phyloP scores from a whole-genome alignment of 2,113 vertebrate genomes.

The Seriola dumerili region DNA sequence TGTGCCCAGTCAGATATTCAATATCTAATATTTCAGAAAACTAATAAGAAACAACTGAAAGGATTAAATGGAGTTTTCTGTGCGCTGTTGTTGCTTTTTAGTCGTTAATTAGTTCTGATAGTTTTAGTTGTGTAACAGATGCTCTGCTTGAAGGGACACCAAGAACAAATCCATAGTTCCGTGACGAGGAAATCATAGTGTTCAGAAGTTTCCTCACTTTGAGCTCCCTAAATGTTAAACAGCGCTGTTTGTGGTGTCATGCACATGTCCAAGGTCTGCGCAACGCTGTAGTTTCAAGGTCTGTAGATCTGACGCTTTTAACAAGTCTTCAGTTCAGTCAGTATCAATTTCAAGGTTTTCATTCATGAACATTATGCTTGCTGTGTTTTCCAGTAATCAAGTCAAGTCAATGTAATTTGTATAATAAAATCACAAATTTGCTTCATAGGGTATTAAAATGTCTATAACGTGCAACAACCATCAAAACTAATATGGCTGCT shows the following conservation, averaged over 20 bases:
- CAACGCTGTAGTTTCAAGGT: background rate
- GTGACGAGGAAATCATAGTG: conserved; percentile 2
- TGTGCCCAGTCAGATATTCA: conserved; percentile 16
- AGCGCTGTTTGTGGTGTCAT: background rate
- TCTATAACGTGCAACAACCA: too few species aligned
- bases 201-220: background rate
- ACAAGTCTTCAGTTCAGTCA: background rate
- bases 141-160: conserved; percentile 29
- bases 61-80: background rate
- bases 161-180: conserved; percentile 41
- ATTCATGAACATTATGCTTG: background rate
- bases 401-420: background rate
- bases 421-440: background rate
- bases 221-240: background rate
- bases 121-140: conserved; percentile 26
- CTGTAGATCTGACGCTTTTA: background rate
- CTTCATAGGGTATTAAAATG: background rate
- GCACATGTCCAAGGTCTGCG: background rate
- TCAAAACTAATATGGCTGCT: too few species aligned
- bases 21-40: conserved; percentile 21
- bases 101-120: conserved; percentile 36
- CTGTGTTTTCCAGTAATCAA: background rate
- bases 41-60: conserved; percentile 12
- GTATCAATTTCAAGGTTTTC: background rate
- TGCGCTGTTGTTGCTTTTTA: background rate